phyloP scores from a whole-genome alignment of 2,113 vertebrate species.

The Scytalopus superciliaris region DNA sequence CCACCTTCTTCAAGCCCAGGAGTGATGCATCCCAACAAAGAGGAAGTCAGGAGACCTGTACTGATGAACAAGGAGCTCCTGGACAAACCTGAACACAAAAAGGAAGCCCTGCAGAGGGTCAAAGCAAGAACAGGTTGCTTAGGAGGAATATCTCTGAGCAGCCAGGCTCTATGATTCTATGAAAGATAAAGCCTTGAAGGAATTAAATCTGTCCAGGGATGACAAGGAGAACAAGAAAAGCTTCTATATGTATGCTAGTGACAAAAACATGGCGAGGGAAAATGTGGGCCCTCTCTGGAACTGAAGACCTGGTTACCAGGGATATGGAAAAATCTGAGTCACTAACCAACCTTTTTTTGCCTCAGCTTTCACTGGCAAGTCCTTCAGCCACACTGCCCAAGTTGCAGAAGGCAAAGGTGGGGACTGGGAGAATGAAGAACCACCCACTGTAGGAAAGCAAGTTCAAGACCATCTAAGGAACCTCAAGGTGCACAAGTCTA shows the following conservation, averaged over 20 bases:
- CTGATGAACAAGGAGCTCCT: not conserved
- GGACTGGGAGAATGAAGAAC: not conserved
- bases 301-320: not conserved
- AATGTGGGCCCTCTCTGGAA: not conserved
- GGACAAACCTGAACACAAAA: not conserved
- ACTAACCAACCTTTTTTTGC: not conserved
- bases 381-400: not conserved
- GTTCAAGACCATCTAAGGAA: not conserved
- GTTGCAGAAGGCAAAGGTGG: not conserved
- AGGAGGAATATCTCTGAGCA: not conserved
- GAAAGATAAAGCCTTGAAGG: not conserved
- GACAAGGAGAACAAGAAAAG: not conserved
- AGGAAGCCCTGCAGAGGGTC: not conserved
- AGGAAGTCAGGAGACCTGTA: not conserved
- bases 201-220: not conserved
- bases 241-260: accelerated
- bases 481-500: not conserved
- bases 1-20: not conserved
- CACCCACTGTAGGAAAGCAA: not conserved
- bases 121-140: not conserved
- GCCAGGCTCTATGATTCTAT: not conserved
- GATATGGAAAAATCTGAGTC: not conserved
- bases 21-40: not conserved
- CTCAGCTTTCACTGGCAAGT: not conserved
- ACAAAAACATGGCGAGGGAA: not conserved